phyloP scores from a whole-genome alignment of 2,888 invertebrate species.

The Parascotia fuliginaria region DNA sequence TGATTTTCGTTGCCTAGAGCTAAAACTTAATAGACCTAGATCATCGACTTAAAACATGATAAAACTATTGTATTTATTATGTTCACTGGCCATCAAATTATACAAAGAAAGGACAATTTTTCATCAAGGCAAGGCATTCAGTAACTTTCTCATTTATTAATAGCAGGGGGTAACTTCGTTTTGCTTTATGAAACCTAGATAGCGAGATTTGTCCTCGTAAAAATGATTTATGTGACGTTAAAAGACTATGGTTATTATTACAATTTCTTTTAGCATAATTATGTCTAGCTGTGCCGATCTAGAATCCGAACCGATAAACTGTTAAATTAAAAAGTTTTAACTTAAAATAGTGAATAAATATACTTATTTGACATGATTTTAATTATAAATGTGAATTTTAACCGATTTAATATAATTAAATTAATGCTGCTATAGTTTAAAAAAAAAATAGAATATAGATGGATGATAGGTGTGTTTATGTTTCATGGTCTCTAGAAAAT shows the following conservation, averaged over 20 bases:
- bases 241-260: slow-evolving; percentile 1
- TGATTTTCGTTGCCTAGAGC: no score
- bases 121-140: slow-evolving; percentile 33
- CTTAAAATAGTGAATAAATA: no score
- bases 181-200: slow-evolving; percentile 32
- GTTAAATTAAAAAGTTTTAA: background rate
- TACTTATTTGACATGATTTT: no score
- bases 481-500: no score
- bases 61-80: slow-evolving; percentile 18
- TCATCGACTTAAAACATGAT: slow-evolving; percentile 8
- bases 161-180: slow-evolving; percentile 22
- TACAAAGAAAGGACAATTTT: slow-evolving; percentile 36
- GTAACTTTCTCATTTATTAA: slow-evolving; percentile 31
- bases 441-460: no score
- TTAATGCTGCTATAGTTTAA: no score
- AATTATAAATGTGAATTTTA: no score
- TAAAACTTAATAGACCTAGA: background rate
- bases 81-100: slow-evolving; percentile 21
- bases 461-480: no score
- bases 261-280: slow-evolving; percentile 1
- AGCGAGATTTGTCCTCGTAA: slow-evolving; percentile 32
- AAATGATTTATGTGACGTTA: slow-evolving; percentile 23
- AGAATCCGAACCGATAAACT: background rate
- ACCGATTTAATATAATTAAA: no score
- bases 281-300: background rate